These are phyloP conservation scores for Syncerus caffer DNA, from an alignment of 2,797 vertebrate genomes.

Conservation along the genomic window DNA sequence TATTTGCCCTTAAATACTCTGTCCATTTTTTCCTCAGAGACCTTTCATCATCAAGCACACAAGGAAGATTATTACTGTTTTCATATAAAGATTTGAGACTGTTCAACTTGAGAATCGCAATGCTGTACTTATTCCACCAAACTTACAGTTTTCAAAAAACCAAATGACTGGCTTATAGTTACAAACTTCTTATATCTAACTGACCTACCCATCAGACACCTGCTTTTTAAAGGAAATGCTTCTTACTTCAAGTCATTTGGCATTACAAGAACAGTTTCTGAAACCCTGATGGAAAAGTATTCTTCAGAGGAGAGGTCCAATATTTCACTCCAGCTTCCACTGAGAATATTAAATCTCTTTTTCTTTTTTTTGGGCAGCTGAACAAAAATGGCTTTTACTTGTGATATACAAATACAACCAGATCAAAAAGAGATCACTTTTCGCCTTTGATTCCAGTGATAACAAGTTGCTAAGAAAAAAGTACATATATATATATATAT, in stretches of 20 bases:
- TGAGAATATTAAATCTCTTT: neutral
- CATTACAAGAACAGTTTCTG: neutral
- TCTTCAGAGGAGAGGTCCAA: neutral
- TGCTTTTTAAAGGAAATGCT: neutral
- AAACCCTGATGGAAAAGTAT: neutral
- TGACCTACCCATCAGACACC: neutral
- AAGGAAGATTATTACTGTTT: neutral
- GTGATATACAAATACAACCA: conserved; percentile 90
- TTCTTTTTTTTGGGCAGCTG: conserved; percentile 53
- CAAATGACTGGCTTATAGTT: neutral
- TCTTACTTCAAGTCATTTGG: neutral
- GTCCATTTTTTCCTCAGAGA: neutral
- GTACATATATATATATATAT: neutral
- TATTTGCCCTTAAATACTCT: neutral
- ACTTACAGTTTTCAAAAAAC: neutral
- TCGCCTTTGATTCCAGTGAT: conserved; percentile 71
- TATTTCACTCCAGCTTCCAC: neutral
- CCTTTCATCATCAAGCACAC: neutral
- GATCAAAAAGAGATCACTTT: conserved; percentile 79
- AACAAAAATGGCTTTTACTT: conserved; percentile 91
- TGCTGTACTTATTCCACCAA: neutral
- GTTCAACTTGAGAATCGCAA: neutral
- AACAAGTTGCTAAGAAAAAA: conserved; percentile 44
- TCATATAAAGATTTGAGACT: neutral
- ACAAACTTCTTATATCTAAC: neutral